phyloP scores from a whole-genome alignment of 2,888 invertebrate genomes.

The Hedychridium roseum region DNA sequence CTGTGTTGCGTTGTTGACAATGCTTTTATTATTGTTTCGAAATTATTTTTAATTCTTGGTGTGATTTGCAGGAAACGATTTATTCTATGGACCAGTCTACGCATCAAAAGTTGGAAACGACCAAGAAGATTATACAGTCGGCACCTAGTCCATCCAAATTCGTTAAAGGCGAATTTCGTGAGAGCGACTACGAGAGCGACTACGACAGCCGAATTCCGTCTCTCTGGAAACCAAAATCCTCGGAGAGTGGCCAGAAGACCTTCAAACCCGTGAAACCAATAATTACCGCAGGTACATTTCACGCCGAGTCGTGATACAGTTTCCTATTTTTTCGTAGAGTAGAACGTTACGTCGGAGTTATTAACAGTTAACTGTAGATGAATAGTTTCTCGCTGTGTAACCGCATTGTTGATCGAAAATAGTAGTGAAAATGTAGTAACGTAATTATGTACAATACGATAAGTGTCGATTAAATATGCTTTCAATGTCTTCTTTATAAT shows the following conservation, averaged over 20 bases:
- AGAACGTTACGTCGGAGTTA: too few species aligned
- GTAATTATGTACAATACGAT: too few species aligned
- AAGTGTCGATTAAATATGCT: too few species aligned
- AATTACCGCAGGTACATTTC: too few species aligned
- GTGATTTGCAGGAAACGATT: conserved; percentile 68
- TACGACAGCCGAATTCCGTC: conserved; percentile 73
- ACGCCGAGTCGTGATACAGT: too few species aligned
- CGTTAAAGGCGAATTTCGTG: conserved; percentile 71
- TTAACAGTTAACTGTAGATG: too few species aligned
- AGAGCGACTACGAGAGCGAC: conserved; percentile 79
- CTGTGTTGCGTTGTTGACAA: conserved; percentile 7
- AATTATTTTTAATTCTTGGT: conserved; percentile 15
- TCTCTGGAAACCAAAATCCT: conserved; percentile 68
- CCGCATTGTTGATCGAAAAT: too few species aligned
- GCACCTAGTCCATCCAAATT: conserved; percentile 74
- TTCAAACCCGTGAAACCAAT: conserved; percentile 71
- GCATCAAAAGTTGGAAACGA: conserved; percentile 41
- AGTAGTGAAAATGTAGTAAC: too few species aligned
- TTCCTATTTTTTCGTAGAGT: too few species aligned
- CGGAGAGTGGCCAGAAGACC: conserved; percentile 66
- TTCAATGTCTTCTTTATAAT: too few species aligned
- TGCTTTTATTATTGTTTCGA: not conserved
- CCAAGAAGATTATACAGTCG: conserved; percentile 62
- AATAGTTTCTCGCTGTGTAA: too few species aligned
- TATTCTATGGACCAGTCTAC: conserved; percentile 64